phyloP scores from a whole-genome alignment of 2,888 invertebrate species.

The Cylloceria caligata region DNA sequence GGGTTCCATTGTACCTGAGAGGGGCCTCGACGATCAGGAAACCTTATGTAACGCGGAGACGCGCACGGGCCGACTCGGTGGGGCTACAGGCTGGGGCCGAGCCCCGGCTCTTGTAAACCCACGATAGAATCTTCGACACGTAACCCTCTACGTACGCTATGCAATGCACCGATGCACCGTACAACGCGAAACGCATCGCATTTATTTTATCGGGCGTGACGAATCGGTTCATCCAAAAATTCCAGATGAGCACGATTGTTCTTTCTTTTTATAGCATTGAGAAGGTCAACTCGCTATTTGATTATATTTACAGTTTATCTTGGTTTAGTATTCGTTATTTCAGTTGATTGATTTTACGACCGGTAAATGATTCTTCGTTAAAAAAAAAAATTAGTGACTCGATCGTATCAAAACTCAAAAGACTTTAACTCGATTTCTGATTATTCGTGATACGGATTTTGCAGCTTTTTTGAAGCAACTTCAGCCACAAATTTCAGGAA shows the following conservation, averaged over 20 bases:
- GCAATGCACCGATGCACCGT: conserved; percentile 52
- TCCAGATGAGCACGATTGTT: not conserved
- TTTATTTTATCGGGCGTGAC: conserved; percentile 22
- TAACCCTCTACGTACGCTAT: conserved; percentile 51
- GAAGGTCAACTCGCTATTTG: not conserved
- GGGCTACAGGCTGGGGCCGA: conserved; percentile 16
- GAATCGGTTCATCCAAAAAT: conserved; percentile 24
- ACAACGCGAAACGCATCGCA: conserved; percentile 13
- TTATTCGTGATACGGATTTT: too few relatives aligned
- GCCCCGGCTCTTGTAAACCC: conserved; percentile 39
- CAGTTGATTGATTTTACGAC: too few relatives aligned
- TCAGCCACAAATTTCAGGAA: too few relatives aligned
- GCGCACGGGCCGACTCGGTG: conserved; percentile 10
- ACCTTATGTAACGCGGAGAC: conserved; percentile 55
- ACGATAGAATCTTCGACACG: conserved; percentile 65
- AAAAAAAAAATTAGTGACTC: too few relatives aligned
- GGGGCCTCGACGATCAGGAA: conserved; percentile 47
- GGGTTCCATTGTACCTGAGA: conserved; percentile 25
- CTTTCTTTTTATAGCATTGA: not conserved
- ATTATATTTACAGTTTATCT: too few relatives aligned
- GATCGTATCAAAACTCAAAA: too few relatives aligned
- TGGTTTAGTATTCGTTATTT: too few relatives aligned
- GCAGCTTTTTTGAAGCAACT: too few relatives aligned
- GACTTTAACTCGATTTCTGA: too few relatives aligned
- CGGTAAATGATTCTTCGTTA: too few relatives aligned